Percentiles rank a stretch among this genome's conserved stretches.
phyloP scores from a whole-genome alignment of 2,888 invertebrate genomes.

The Hypomecis punctinalis region DNA sequence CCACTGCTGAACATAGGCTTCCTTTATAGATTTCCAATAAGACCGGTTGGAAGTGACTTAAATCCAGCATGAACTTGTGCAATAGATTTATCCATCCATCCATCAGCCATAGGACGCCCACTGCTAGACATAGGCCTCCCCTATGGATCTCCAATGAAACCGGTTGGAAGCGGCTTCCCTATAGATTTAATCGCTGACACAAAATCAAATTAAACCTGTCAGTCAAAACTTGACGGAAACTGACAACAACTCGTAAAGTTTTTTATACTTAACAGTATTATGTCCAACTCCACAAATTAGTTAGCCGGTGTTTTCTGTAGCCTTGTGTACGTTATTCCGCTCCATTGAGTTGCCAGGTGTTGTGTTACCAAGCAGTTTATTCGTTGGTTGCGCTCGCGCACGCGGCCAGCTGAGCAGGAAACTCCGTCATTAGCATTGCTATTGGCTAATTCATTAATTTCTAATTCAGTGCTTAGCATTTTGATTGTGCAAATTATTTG shows the following conservation, averaged over 20 bases:
- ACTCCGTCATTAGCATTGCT: slow-evolving; percentile 46
- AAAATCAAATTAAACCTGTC: neutral
- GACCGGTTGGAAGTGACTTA: too few species aligned
- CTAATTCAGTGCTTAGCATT: slow-evolving; percentile 48
- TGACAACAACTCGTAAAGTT: too few species aligned
- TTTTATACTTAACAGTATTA: neutral
- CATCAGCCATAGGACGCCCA: too few species aligned
- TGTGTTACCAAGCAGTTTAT: slow-evolving; percentile 49
- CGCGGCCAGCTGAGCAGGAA: slow-evolving; percentile 61
- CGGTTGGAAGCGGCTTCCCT: too few species aligned
- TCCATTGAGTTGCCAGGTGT: slow-evolving; percentile 54
- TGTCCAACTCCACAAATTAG: neutral
- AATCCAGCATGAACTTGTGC: too few species aligned
- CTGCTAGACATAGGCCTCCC: too few species aligned
- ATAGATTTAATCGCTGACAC: too few species aligned
- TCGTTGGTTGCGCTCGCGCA: slow-evolving; percentile 58
- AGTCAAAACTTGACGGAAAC: neutral
- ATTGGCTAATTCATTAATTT: slow-evolving; percentile 56
- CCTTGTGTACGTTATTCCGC: slow-evolving; percentile 45
- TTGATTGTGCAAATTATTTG: slow-evolving; percentile 40
- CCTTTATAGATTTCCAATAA: too few species aligned
- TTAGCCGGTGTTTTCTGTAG: neutral
- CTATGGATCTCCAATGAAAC: too few species aligned
- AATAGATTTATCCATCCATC: too few species aligned
- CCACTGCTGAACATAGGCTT: too few species aligned